A percentile compares a stretch with the other conserved stretches of the same genome.
Evolutionary conservation across 2,113 vertebrate genomes (phyloP).

Genomic region (Litocranius walleri): DNA sequence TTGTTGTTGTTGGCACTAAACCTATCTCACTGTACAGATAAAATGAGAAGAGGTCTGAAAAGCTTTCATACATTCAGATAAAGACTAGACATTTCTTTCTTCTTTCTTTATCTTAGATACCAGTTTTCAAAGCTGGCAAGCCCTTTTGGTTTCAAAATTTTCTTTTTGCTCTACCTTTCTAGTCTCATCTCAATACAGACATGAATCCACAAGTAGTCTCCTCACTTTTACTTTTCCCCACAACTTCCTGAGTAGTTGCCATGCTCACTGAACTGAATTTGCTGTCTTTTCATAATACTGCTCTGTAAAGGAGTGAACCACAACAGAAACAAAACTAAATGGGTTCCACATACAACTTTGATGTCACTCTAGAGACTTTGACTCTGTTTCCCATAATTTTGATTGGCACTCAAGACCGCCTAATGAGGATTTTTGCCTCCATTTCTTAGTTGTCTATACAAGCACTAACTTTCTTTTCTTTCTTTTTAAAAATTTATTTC

Average conservation of each 20-base stretch:
- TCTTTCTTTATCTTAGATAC: background rate
- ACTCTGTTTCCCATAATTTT: background rate
- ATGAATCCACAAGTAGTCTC: background rate
- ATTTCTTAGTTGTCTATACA: background rate
- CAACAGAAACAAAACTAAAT: slow-evolving; percentile 3
- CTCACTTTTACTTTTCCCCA: slow-evolving; percentile 7
- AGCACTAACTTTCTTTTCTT: background rate
- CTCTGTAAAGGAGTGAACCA: background rate
- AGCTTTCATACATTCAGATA: background rate
- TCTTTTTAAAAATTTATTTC: background rate
- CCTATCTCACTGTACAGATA: background rate
- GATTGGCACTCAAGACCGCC: background rate
- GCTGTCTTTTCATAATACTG: slow-evolving; percentile 31
- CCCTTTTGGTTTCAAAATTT: background rate
- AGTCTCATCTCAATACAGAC: background rate
- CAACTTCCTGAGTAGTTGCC: slow-evolving; percentile 42
- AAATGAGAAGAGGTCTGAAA: slow-evolving; percentile 7
- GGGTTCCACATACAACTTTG: background rate
- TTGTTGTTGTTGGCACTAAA: background rate
- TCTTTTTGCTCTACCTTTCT: background rate
- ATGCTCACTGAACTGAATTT: slow-evolving; percentile 45
- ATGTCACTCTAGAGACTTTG: background rate
- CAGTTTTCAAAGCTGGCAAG: background rate
- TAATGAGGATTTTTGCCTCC: background rate
- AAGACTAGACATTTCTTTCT: background rate